Base-by-base conservation (phyloP, 2,888 invertebrate species). In the Tipula helvola region DNA sequence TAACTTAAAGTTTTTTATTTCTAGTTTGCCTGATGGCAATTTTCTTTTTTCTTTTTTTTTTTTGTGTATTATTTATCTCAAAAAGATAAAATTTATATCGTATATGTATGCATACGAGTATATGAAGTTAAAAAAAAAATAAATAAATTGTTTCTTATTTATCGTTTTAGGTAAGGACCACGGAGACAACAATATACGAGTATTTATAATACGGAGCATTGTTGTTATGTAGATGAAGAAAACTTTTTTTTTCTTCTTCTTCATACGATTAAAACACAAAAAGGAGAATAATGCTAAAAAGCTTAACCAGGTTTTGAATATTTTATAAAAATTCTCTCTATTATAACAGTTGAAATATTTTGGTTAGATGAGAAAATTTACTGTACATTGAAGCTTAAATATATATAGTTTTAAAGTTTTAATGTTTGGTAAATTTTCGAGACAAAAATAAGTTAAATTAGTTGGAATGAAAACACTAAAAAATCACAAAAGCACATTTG, bases 231-330 rank as follows among this genome's bases (percentile, higher is more conserved):
- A 57, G 52, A 16, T 57, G 16, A 57, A 57, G 52, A 16, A 71
- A 71, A 71, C 28, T 71, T 71, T 71, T 28, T 10, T 71, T n/a
- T 28, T 10, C 28, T n/a, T 44, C 3, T 71, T 71, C 28, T 7
- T 28, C 28, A 28, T 71, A 71, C 71, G 10, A 71, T 71, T 71
- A 71, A 71, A 71, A 71, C 28, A 71, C 28, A 39, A 71, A 71
- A 71, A 28, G 71, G 28, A 71, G 71, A 28, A 12, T 18, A 71
- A 71, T 71, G 71, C 71, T 71, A 71, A 71, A 71, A 71, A 71
- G 71, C 71, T 71, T 71, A 71, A 71, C 71, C 71, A 71, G 71
- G 71, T 71, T 71, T 71, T 71, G 71, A 71, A 71, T 71, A 71
- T 71, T 28, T 71, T 71, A 71, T 28, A 57, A 39, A 39, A 39